phyloP scores from a whole-genome alignment of 1,140 invertebrate genomes.

The Bombus consobrinus region DNA sequence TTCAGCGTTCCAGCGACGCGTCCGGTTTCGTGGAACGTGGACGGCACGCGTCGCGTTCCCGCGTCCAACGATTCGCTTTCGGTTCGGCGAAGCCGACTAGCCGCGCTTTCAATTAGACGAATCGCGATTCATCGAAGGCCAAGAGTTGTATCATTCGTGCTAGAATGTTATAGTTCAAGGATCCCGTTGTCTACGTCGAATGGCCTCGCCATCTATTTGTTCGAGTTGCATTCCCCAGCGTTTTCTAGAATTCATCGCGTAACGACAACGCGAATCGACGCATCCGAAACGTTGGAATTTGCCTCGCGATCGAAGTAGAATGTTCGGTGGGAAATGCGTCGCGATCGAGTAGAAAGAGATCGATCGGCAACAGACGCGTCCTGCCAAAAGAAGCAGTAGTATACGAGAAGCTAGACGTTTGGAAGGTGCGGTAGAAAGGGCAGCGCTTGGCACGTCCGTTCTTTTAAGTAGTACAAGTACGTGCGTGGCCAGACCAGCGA shows the following conservation, averaged over 20 bases:
- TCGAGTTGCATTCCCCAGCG: background rate
- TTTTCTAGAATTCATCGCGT: slow-evolving; percentile 42
- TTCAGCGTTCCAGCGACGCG: background rate
- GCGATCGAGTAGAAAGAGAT: background rate
- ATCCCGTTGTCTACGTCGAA: slow-evolving; percentile 38
- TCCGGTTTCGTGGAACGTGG: too few relatives aligned
- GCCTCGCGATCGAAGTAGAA: background rate
- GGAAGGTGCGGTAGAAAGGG: background rate
- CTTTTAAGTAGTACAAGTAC: slow-evolving; percentile 23
- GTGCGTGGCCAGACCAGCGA: slow-evolving; percentile 3
- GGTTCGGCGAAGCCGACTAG: background rate
- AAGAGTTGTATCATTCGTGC: slow-evolving; percentile 20
- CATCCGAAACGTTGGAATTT: background rate
- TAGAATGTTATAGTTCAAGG: slow-evolving; percentile 68
- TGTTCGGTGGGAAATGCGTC: rapidly evolving
- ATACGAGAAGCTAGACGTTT: background rate
- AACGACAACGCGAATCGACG: background rate
- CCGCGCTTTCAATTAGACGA: slow-evolving; percentile 1
- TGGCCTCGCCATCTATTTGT: background rate
- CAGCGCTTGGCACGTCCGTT: slow-evolving; percentile 24
- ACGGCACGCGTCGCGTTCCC: background rate
- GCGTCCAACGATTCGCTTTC: background rate
- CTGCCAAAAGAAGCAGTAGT: background rate
- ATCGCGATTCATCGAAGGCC: slow-evolving; percentile 36
- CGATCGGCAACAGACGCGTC: background rate